Base-by-base conservation (phyloP, 2,113 vertebrate genomes). In the Oreochromis tanganicae region DNA sequence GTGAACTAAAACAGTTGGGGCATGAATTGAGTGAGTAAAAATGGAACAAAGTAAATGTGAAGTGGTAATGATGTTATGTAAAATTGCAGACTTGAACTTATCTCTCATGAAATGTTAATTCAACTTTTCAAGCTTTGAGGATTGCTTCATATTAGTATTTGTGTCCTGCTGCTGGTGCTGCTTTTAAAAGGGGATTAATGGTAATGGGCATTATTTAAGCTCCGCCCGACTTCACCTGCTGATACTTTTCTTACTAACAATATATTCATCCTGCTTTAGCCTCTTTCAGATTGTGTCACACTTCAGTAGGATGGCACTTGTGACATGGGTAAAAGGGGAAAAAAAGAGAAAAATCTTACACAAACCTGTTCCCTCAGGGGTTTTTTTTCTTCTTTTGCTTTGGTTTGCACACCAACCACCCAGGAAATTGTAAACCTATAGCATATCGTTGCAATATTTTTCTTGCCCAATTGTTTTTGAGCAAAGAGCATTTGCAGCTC, bases 151-250 rank as follows among this genome's bases (percentile, higher is more conserved):
- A 32, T 66, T 68, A 52, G 59, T 54, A 10, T 57, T 75, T 84
- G 11, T 12, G 48, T 41, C 50, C 50, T 43, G 32, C 83, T 80
- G 52, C 79, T 82, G 79, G 81, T 84, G 68, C 81, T 82, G 80
- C 82, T 88, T 90, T 87, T 46, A 54, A 83, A 85, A 87, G 54
- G 48, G 80, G 86, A 88, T 90, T 80, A 88, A 55, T 78, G 34
- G 46, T 54, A 57, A 83, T 56, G 71, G 68, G 3, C 7, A 10
- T 85, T 87, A 68, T 83, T 87, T 57, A 84, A 89, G 48, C 85
- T 52, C 52, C 21, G 19, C 50, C 32, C 48, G 2, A 81, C 82
- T 85, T 66, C 34, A 63, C 73, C 21, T 11, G 10, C 55, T 84
- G 48, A 79, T 84, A 27, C 52, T 61, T 81, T 21, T 57, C 36